These are phyloP conservation scores for Petrophora chlorosata DNA, from an alignment of 2,888 invertebrate genomes.

Conservation along the genomic window DNA sequence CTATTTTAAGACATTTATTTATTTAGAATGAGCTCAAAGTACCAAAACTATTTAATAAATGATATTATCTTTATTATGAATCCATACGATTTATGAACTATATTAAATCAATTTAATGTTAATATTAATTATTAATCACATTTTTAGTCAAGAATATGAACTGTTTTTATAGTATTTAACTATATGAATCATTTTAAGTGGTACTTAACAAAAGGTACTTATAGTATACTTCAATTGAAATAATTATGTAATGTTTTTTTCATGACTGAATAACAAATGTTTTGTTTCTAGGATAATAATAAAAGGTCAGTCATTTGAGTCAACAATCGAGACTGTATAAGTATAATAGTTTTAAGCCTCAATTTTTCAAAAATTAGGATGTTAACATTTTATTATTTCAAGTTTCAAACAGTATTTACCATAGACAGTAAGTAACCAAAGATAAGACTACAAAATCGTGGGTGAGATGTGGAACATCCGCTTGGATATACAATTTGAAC, in stretches of 20 bases:
- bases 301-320: constrained; percentile 18
- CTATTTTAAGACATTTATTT: not conserved
- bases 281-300: constrained; percentile 18
- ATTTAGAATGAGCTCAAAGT: constrained; percentile 1
- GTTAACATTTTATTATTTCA: not conserved
- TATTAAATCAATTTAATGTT: no score
- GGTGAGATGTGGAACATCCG: no score
- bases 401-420: not conserved
- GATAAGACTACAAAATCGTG: no score
- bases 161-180: not conserved
- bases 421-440: no score
- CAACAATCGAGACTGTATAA: constrained; percentile 4
- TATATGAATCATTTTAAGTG: no score
- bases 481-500: no score
- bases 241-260: constrained; percentile 7
- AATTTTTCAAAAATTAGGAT: not conserved
- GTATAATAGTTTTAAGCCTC: not conserved
- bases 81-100: no score
- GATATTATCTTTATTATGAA: no score
- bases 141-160: not conserved
- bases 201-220: constrained; percentile 12
- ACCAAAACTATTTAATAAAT: no score
- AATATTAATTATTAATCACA: not conserved
- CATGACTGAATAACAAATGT: constrained; percentile 20
- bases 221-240: not conserved